phyloP scores from a whole-genome alignment of 2,113 vertebrate species.

The Ageneiosus marmoratus region DNA sequence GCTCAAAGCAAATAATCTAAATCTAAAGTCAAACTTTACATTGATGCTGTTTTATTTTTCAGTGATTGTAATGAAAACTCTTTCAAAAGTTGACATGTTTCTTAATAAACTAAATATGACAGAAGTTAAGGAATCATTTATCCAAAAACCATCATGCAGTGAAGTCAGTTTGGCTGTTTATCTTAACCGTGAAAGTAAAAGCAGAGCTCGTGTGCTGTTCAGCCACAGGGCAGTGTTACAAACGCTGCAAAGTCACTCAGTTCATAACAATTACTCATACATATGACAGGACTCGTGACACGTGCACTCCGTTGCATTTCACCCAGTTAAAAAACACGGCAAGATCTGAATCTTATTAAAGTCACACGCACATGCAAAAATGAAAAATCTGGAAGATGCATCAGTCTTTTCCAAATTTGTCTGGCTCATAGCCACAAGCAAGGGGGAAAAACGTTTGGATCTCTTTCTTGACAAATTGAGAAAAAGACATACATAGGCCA shows the following conservation, averaged over 20 bases:
- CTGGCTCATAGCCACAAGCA: constrained; percentile 6
- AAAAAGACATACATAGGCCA: background rate
- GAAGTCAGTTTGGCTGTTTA: constrained; percentile 26
- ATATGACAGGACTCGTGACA: constrained; percentile 59
- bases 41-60: background rate
- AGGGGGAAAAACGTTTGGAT: constrained; percentile 1
- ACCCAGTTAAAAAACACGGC: constrained; percentile 51
- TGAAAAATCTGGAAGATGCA: constrained; percentile 49
- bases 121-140: background rate
- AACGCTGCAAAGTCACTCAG: constrained; percentile 52
- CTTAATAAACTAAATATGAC: background rate
- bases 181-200: constrained; percentile 36
- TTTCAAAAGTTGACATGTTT: background rate
- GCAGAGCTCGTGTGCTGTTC: constrained; percentile 44
- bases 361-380: constrained; percentile 33
- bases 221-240: constrained; percentile 52
- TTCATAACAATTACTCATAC: constrained; percentile 60
- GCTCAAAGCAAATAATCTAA: background rate
- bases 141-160: constrained; percentile 29
- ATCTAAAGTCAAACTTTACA: background rate
- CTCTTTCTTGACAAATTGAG: constrained; percentile 35
- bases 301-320: constrained; percentile 54
- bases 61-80: background rate
- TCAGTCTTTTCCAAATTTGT: constrained; percentile 33
- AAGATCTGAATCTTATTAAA: constrained; percentile 57